Conservation (phyloP, 1,140 invertebrate species). For the Triops cancriformis region DNA sequence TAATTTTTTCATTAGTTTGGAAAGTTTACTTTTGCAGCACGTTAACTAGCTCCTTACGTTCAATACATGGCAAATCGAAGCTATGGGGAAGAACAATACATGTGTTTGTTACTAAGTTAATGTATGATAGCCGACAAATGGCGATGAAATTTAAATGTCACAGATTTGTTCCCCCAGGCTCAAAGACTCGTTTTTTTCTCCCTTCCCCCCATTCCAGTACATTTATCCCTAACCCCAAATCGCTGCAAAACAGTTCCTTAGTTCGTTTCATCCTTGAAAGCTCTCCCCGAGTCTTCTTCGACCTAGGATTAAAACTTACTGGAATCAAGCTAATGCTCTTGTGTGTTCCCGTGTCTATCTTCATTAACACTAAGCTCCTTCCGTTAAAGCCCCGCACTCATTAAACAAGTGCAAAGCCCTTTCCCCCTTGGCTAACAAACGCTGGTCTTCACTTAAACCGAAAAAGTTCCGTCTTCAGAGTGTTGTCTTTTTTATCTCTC, state of each 20-base stretch:
- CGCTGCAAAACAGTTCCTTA: too few species aligned
- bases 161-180: not conserved
- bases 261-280: too few species aligned
- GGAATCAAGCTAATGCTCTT: not conserved
- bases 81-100: too few species aligned
- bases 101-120: too few species aligned
- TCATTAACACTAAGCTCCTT: slow-evolving; percentile 1
- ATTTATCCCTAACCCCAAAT: not conserved
- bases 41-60: too few species aligned
- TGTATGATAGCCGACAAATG: too few species aligned
- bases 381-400: not conserved
- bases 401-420: not conserved
- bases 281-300: not conserved
- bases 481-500: not conserved
- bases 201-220: not conserved
- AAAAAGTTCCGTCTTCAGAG: not conserved
- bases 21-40: too few species aligned
- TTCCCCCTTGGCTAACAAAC: not conserved
- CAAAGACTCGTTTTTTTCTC: not conserved
- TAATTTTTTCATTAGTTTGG: too few species aligned
- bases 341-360: not conserved
- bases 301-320: too few species aligned
- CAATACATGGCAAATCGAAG: too few species aligned
- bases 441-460: not conserved
- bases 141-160: slow-evolving; percentile 20